These are phyloP conservation scores for Hydrocynus forskahlii DNA, from an alignment of 2,797 vertebrate genomes.

Conservation along the genomic window DNA sequence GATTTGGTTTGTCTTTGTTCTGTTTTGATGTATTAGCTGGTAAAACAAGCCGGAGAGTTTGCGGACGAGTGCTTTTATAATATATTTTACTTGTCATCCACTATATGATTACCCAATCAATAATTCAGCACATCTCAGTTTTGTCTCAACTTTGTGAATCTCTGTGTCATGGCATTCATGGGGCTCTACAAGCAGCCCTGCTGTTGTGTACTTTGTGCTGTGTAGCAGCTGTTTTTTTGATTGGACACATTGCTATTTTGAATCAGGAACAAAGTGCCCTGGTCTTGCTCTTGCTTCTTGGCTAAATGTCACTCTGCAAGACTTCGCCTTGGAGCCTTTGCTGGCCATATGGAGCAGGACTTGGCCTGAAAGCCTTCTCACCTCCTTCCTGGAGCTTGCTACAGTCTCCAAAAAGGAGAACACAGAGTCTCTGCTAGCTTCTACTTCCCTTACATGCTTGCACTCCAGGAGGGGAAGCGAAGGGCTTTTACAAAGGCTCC, in stretches of 20 bases:
- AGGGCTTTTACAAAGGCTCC: conserved; percentile 42
- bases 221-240: conserved; percentile 33
- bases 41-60: no score
- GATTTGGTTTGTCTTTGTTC: neutral
- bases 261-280: conserved; percentile 45
- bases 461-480: conserved; percentile 39
- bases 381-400: conserved; percentile 54
- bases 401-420: conserved; percentile 50
- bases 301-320: conserved; percentile 62
- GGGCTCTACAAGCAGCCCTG: neutral
- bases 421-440: conserved; percentile 47
- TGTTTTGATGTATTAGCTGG: neutral
- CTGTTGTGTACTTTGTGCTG: conserved; percentile 17
- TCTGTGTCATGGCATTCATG: neutral
- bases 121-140: no score
- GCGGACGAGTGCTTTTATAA: no score
- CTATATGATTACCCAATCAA: no score
- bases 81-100: no score
- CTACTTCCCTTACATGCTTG: conserved; percentile 39
- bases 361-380: conserved; percentile 58
- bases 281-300: conserved; percentile 56
- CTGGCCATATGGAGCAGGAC: conserved; percentile 56
- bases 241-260: conserved; percentile 54
- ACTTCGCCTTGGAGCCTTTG: conserved; percentile 53
- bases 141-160: no score